These are phyloP conservation scores for Nipponia nippon DNA, from an alignment of 2,113 vertebrate species.

Conservation along the genomic window DNA sequence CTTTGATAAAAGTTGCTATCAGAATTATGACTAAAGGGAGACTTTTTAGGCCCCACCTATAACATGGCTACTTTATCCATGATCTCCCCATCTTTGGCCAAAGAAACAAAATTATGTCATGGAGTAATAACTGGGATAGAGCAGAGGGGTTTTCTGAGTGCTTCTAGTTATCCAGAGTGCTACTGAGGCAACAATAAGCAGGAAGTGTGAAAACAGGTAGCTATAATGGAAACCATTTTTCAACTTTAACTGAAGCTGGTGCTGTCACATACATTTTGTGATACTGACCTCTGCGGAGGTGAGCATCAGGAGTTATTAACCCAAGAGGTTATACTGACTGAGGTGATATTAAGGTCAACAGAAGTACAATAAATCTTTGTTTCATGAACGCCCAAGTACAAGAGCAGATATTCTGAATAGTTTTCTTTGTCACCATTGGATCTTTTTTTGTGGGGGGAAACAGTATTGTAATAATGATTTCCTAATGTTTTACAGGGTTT, in stretches of 20 bases:
- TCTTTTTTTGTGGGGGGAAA: accelerated
- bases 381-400: background rate
- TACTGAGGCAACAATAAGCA: background rate
- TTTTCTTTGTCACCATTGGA: background rate
- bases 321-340: background rate
- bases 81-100: background rate
- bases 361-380: background rate
- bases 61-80: background rate
- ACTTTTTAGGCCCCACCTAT: background rate
- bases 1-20: background rate
- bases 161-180: background rate
- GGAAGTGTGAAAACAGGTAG: background rate
- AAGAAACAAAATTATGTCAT: background rate
- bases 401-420: background rate
- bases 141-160: background rate
- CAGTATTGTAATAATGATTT: background rate
- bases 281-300: background rate
- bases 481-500: background rate
- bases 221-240: constrained; percentile 51
- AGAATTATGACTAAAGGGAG: background rate
- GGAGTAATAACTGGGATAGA: background rate
- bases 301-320: constrained; percentile 37
- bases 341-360: constrained; percentile 36
- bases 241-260: background rate
- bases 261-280: background rate